These are phyloP conservation scores for Albula glossodonta DNA, from an alignment of 2,113 vertebrate species.

Conservation along the genomic window DNA sequence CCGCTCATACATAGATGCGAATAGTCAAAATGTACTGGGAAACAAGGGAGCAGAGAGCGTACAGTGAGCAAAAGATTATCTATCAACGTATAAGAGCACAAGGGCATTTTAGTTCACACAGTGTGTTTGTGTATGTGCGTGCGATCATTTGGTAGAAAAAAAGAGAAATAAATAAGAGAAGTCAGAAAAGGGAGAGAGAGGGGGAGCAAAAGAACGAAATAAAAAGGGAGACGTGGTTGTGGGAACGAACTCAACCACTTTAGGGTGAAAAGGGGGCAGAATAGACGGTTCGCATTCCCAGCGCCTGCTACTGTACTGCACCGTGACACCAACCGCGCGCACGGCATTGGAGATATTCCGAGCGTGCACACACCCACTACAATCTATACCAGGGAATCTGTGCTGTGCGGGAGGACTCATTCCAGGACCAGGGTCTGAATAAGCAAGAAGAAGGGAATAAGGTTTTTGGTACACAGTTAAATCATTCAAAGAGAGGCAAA, in stretches of 20 bases:
- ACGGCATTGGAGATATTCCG: slow-evolving; percentile 48
- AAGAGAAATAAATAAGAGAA: neutral
- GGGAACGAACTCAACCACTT: slow-evolving; percentile 67
- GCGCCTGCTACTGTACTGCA: slow-evolving; percentile 58
- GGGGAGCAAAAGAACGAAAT: slow-evolving; percentile 25
- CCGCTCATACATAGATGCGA: too few species aligned
- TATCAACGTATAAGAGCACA: neutral
- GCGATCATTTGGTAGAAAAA: neutral
- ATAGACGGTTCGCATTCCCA: slow-evolving; percentile 65
- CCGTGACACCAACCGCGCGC: slow-evolving; percentile 54
- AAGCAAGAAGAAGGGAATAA: slow-evolving; percentile 42
- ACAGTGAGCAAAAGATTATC: neutral
- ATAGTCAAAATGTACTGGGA: neutral
- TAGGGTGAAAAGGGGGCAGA: slow-evolving; percentile 64
- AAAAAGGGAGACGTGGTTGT: slow-evolving; percentile 72
- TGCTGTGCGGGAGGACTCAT: slow-evolving; percentile 43
- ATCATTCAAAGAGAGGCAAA: slow-evolving; percentile 49
- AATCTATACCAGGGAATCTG: slow-evolving; percentile 39
- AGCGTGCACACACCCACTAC: slow-evolving; percentile 42
- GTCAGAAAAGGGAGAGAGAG: slow-evolving; percentile 39
- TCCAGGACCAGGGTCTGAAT: slow-evolving; percentile 42
- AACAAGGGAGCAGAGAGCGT: neutral
- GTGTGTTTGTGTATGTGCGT: neutral
- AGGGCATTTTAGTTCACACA: neutral
- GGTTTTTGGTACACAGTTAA: slow-evolving; percentile 25